phyloP scores from a whole-genome alignment of 2,113 vertebrate species.

The Microcebus ravelobensis region DNA sequence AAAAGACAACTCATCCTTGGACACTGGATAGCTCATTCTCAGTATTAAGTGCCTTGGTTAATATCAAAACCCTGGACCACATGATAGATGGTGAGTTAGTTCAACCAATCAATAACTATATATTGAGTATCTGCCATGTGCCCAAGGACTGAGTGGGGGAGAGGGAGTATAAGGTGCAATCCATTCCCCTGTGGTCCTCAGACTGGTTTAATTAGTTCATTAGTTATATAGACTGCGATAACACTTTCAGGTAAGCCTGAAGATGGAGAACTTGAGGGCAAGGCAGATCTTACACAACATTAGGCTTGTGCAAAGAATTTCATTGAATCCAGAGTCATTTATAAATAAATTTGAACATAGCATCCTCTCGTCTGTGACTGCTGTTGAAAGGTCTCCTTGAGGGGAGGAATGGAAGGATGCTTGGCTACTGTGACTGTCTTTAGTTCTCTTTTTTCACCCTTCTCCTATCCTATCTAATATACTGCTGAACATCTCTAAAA shows the following conservation, averaged over 20 bases:
- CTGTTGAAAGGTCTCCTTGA: not conserved
- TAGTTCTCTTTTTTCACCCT: not conserved
- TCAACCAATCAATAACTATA: constrained; percentile 12
- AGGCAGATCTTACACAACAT: not conserved
- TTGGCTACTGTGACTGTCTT: not conserved
- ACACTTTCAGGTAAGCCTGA: not conserved
- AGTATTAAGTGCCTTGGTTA: constrained; percentile 31
- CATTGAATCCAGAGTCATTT: not conserved
- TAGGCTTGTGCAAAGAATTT: not conserved
- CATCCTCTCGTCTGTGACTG: not conserved
- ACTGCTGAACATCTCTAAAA: not conserved
- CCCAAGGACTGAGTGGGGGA: not conserved
- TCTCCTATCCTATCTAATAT: not conserved
- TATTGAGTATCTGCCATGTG: constrained; percentile 54
- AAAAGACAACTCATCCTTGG: not conserved
- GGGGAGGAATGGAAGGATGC: not conserved
- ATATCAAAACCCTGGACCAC: constrained; percentile 8
- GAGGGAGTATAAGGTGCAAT: not conserved
- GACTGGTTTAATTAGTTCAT: constrained; percentile 32
- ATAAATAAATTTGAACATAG: not conserved
- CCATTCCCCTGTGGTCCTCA: not conserved
- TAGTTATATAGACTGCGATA: not conserved
- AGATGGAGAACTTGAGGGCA: not conserved
- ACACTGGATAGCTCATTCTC: not conserved
- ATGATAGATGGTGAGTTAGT: constrained; percentile 40